phyloP scores from a whole-genome alignment of 1,140 invertebrate species.

The Drosophila burlai region DNA sequence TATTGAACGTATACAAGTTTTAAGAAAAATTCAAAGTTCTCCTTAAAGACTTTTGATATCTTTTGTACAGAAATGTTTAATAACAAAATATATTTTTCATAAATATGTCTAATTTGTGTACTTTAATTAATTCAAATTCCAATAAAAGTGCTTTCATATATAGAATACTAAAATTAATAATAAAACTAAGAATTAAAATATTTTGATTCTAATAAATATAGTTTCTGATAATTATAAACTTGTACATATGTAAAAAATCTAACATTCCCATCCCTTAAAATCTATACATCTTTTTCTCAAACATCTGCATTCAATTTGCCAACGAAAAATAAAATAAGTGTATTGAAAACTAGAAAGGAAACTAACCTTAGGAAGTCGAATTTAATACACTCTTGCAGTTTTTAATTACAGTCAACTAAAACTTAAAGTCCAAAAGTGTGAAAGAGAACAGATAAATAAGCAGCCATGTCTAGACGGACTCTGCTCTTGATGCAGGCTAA shows the following conservation, averaged over 20 bases:
- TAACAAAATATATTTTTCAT: no score
- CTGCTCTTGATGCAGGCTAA: not conserved
- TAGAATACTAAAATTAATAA: no score
- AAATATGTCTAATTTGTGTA: no score
- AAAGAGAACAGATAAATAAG: not conserved
- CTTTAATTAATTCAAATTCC: no score
- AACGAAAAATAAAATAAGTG: not conserved
- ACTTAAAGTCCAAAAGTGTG: not conserved
- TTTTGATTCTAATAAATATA: not conserved
- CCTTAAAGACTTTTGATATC: not conserved
- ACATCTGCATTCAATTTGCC: not conserved
- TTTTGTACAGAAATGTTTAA: no score
- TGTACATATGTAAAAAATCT: no score
- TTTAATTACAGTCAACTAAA: not conserved
- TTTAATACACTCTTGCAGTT: not conserved
- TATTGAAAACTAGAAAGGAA: not conserved
- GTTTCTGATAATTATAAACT: no score
- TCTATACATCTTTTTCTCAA: not conserved
- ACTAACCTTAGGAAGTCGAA: not conserved
- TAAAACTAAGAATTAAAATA: no score
- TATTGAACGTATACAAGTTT: not conserved
- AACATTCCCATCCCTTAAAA: not conserved
- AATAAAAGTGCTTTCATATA: no score
- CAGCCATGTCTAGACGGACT: not conserved
- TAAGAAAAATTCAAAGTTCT: not conserved